Conservation (phyloP, 1,140 invertebrate species). For the Plutomurus gul region DNA sequence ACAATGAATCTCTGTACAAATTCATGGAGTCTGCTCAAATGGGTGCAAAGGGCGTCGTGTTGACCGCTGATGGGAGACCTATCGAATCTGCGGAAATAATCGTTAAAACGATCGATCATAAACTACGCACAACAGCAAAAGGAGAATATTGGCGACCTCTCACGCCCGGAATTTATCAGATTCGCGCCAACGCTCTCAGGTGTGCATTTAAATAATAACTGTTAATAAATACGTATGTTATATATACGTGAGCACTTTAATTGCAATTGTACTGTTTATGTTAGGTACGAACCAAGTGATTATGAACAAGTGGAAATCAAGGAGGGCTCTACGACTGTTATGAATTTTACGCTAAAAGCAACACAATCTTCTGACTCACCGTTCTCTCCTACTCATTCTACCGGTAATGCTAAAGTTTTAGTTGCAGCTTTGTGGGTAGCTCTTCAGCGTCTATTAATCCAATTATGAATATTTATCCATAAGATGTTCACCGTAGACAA, state of each 20-base stretch:
- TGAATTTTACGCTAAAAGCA: background rate
- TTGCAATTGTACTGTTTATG: background rate
- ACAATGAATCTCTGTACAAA: conserved; percentile 82
- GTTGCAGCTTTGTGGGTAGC: background rate
- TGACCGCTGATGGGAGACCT: conserved; percentile 62
- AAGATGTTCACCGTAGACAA: no score
- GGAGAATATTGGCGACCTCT: conserved; percentile 88
- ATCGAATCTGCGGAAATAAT: conserved; percentile 71
- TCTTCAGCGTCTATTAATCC: background rate
- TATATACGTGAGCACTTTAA: no score
- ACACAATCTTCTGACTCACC: background rate
- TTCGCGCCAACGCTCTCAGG: conserved; percentile 74
- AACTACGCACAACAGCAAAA: conserved; percentile 71
- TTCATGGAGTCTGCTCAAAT: conserved; percentile 85
- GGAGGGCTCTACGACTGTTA: conserved; percentile 1
- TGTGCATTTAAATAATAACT: conserved; percentile 57
- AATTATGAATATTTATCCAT: background rate
- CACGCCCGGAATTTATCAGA: conserved; percentile 76
- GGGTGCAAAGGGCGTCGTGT: conserved; percentile 78
- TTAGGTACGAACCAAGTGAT: conserved; percentile 9
- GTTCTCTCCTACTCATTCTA: background rate
- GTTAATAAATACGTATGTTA: no score
- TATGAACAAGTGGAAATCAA: background rate
- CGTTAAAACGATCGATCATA: conserved; percentile 72
- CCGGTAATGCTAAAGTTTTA: background rate